Percentiles rank a stretch among this genome's conserved stretches.
phyloP scores from a whole-genome alignment of 2,888 invertebrate species.

The Drosophila melanocephala region DNA sequence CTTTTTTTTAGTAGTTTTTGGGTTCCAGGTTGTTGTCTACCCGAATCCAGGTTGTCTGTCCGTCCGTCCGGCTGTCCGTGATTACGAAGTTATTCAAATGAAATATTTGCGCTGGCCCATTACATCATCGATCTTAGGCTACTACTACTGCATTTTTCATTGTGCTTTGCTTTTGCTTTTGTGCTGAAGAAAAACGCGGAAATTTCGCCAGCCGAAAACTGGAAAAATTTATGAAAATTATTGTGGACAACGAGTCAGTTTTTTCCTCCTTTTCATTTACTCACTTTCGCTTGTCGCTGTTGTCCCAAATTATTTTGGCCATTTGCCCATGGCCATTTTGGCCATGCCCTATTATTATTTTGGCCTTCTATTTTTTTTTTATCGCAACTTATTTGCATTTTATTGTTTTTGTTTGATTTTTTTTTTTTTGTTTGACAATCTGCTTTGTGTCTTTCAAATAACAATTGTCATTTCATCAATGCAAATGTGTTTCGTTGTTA shows the following conservation, averaged over 20 bases:
- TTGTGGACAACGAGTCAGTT: slow-evolving; percentile 44
- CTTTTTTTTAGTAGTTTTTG: slow-evolving; percentile 30
- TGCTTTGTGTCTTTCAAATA: slow-evolving; percentile 40
- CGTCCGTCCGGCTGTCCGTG: slow-evolving; percentile 31
- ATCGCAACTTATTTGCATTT: slow-evolving; percentile 48
- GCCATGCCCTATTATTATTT: slow-evolving; percentile 36
- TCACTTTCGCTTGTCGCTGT: slow-evolving; percentile 60
- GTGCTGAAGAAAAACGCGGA: slow-evolving; percentile 60
- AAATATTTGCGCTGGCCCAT: slow-evolving; percentile 70
- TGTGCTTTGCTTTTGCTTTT: slow-evolving; percentile 12
- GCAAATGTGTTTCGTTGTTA: slow-evolving; percentile 57
- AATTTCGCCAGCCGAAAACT: slow-evolving; percentile 59
- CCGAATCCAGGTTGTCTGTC: slow-evolving; percentile 21
- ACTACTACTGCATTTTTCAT: slow-evolving; percentile 51
- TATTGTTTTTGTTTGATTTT: neutral
- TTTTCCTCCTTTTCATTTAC: slow-evolving; percentile 19
- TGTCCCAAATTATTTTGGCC: slow-evolving; percentile 34
- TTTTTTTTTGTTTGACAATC: slow-evolving; percentile 10
- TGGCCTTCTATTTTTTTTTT: slow-evolving; percentile 25
- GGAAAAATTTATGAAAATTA: slow-evolving; percentile 76
- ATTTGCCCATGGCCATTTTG: slow-evolving; percentile 43
- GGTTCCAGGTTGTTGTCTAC: slow-evolving; percentile 58
- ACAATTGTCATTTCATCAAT: slow-evolving; percentile 72
- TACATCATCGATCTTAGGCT: slow-evolving; percentile 57
- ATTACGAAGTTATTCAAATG: slow-evolving; percentile 77